Evolutionary conservation across 2,888 invertebrate genomes (phyloP).

Genomic region (Philereme vetulata): DNA sequence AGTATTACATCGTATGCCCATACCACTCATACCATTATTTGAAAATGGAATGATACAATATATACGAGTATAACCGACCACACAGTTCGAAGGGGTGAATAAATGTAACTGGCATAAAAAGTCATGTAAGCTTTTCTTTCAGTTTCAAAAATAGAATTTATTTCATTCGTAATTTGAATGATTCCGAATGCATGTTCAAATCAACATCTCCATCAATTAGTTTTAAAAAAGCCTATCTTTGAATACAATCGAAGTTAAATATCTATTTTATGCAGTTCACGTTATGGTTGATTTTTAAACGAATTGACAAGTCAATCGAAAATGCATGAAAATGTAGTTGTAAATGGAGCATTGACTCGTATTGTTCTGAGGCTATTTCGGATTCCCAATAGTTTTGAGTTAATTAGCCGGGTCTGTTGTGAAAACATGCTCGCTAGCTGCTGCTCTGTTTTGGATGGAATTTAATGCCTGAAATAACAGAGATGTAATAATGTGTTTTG

Average conservation of each 20-base stretch:
- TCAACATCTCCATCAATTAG: constrained; percentile 17
- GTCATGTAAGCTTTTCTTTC: neutral
- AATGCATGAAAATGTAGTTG: constrained; percentile 16
- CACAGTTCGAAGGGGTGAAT: too few species aligned
- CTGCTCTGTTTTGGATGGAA: constrained; percentile 18
- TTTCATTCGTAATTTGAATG: neutral
- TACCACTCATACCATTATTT: too few species aligned
- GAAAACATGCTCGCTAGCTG: constrained; percentile 23
- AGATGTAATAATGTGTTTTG: neutral
- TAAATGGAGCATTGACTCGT: constrained; percentile 27
- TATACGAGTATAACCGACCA: too few species aligned
- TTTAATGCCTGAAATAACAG: constrained; percentile 31
- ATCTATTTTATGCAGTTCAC: neutral
- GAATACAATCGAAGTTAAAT: neutral
- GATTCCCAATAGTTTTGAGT: constrained; percentile 26
- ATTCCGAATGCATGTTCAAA: constrained; percentile 22
- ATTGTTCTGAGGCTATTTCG: constrained; percentile 29
- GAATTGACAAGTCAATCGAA: constrained; percentile 21
- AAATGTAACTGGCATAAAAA: neutral
- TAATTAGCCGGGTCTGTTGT: constrained; percentile 29
- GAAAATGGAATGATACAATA: too few species aligned
- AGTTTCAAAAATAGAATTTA: constrained; percentile 23
- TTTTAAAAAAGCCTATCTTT: constrained; percentile 8
- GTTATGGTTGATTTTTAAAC: constrained; percentile 12
- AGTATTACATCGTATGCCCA: too few species aligned